These are phyloP conservation scores for Bhutanitis thaidina DNA, from an alignment of 2,888 invertebrate species.

Conservation along the genomic window DNA sequence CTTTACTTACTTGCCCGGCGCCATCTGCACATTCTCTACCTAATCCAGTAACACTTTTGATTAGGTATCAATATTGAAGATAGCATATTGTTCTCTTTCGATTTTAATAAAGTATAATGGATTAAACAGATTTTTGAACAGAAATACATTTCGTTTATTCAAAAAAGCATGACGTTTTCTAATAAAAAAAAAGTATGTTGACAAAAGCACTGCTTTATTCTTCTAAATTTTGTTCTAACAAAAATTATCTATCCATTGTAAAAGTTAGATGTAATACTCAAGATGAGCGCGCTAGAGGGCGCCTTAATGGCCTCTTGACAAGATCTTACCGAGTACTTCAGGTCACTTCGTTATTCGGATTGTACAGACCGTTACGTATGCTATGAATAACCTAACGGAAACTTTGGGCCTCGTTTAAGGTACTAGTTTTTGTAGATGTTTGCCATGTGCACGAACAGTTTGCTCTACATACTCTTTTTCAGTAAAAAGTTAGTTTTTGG, in stretches of 20 bases:
- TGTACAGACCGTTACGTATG: slow-evolving; percentile 61
- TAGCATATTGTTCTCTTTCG: slow-evolving; percentile 34
- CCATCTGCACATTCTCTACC: slow-evolving; percentile 75
- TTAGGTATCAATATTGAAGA: slow-evolving; percentile 60
- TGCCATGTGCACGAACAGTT: background rate
- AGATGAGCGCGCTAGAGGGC: slow-evolving; percentile 68
- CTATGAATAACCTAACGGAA: slow-evolving; percentile 60
- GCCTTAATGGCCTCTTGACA: slow-evolving; percentile 75
- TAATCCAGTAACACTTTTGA: slow-evolving; percentile 75
- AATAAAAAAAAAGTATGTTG: too few relatives aligned
- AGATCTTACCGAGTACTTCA: slow-evolving; percentile 63
- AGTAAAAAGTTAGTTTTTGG: too few relatives aligned
- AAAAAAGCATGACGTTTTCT: too few relatives aligned
- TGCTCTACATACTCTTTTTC: too few relatives aligned
- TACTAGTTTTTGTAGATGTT: slow-evolving; percentile 4
- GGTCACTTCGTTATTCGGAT: slow-evolving; percentile 76
- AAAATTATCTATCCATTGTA: slow-evolving; percentile 29
- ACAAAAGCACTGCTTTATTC: too few relatives aligned
- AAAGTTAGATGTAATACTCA: slow-evolving; percentile 62
- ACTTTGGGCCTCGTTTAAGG: slow-evolving; percentile 22
- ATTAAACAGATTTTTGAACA: too few relatives aligned
- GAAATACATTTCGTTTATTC: too few relatives aligned
- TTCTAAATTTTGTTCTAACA: too few relatives aligned
- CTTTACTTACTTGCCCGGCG: slow-evolving; percentile 74
- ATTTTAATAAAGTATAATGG: background rate